These are phyloP conservation scores for Halcyon chelicuti DNA, from an alignment of 2,797 vertebrate genomes.

Conservation along the genomic window DNA sequence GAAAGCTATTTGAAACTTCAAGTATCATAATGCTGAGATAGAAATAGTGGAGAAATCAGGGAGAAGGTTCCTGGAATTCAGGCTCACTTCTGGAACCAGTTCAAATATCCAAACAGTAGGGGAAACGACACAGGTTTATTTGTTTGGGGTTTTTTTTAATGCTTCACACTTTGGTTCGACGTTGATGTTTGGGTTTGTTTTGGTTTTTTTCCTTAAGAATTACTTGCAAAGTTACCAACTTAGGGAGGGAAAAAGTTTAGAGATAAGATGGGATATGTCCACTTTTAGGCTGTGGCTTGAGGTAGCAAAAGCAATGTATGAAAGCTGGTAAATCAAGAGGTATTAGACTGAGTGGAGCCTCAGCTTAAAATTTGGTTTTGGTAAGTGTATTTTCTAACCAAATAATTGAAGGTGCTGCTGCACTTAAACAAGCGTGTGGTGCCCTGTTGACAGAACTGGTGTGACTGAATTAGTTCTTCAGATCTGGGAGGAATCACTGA, in stretches of 20 bases:
- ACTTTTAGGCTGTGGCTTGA: background rate
- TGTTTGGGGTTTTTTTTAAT: background rate
- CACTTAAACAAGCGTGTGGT: background rate
- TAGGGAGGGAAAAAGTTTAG: rapidly evolving
- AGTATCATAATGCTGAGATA: background rate
- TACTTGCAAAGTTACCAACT: background rate
- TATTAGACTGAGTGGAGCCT: background rate
- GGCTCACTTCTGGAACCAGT: background rate
- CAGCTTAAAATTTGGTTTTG: background rate
- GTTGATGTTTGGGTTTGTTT: background rate
- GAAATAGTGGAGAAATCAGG: background rate
- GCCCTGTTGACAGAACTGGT: background rate
- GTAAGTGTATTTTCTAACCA: rapidly evolving
- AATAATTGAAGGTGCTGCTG: background rate
- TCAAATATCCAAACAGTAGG: background rate
- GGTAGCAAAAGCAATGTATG: background rate
- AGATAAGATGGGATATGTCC: background rate
- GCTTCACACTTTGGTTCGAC: rapidly evolving
- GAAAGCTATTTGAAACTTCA: background rate
- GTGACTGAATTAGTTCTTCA: background rate
- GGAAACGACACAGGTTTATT: rapidly evolving
- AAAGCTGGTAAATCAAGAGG: background rate
- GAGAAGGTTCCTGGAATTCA: background rate
- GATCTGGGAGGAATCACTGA: background rate
- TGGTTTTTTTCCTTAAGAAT: background rate